Base-by-base conservation (phyloP, 2,797 vertebrate genomes). In the Spinibarbus caldwelli region DNA sequence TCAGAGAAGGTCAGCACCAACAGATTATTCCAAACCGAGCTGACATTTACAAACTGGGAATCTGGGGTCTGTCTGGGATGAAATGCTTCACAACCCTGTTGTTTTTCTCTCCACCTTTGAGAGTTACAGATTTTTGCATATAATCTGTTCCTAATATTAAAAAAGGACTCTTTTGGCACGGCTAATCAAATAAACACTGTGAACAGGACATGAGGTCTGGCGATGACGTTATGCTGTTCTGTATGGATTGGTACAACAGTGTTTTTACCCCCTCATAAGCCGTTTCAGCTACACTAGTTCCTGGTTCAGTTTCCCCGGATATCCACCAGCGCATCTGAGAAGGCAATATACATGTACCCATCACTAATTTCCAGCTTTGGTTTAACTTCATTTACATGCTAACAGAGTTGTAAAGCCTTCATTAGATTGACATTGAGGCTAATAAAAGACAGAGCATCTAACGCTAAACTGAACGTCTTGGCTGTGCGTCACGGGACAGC, bases 81-180 rank as follows among this genome's bases (percentile, higher is more conserved):
- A 68, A 87, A 90, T 70, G 62, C 64, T 80, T 70, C 36, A 85
- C 19, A 49, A 62, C 71, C 70, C 75, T 83, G 84, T 85, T 75
- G 76, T 41, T 80, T 76, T 36, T 78, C 29, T 90, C 80, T 84
- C 75, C 70, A 36, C 4, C 82, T 90, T 36, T 41, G 49, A 85
- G 79, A 79, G 82, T 70, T 87, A 85, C 85, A 88, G 83, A 75
- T 57, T 91, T 89, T 94, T 95, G 94, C 94, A 95, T 95, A 94
- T 93, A 89, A 92, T 85, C 78, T 85, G 80, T 83, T 75, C 7
- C 83, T 85, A 71, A 38, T 47, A 36, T 29, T 70, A 21, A 62
- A 78, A 54, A 75, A 52, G 17, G 14, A 10, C n/a, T 80, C n/a
- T 82, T 77, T 87, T 85, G 79, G 66, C 85, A 82, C 9, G 57